Base-by-base conservation (phyloP, 2,113 vertebrate genomes). In the Apaloderma vittatum region DNA sequence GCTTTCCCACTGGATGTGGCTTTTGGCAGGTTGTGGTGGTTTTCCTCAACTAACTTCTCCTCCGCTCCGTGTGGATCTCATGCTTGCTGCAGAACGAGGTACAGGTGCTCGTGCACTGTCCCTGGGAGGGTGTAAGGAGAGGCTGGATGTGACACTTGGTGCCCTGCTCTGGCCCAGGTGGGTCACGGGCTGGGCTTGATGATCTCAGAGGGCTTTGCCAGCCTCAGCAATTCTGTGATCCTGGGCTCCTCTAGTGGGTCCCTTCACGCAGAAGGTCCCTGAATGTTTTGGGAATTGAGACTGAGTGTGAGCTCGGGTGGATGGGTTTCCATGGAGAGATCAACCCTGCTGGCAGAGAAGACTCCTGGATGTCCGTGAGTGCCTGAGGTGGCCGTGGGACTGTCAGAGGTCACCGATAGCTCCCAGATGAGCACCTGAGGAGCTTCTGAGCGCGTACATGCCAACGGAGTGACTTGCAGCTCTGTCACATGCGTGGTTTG, bases 401-500 rank as follows among this genome's bases (percentile, higher is more conserved):
- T 32, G 30, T 11, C 70, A 0, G 65, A 65, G 83, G 86, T 94
- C 83, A 81, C 83, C 78, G 36, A n/a, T 2, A 49, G 45, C 90
- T 58, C 16, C 49, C 68, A 32, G 73, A n/a, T 15, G 78, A 67
- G 78, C 83, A 93, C 87, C 93, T 91, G 87, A 91, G 79, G 83
- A 85, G 46, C 49, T 8, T 37, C 1, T 55, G 27, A 3, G 61
- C 18, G 40, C 2, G 4, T 12, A 3, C 3, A 70, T 93, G 90
- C 95, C 93, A 88, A 6, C 30, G 62, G 65, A 88, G 83, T 93
- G 95, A 96, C 87, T 88, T 93, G 95, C 95, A 94, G 5, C 86
- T 94, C 76, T 16, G 1, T 49, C 90, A 94, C 83, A 18, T 81
- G 95, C 37, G 5, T 1, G 0, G 27, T 11, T 92, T 96, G 95